Evolutionary conservation across 2,797 vertebrate species (phyloP), one percentile per base, ranked within the genome.

Genomic region (Malurus splendens): DNA sequence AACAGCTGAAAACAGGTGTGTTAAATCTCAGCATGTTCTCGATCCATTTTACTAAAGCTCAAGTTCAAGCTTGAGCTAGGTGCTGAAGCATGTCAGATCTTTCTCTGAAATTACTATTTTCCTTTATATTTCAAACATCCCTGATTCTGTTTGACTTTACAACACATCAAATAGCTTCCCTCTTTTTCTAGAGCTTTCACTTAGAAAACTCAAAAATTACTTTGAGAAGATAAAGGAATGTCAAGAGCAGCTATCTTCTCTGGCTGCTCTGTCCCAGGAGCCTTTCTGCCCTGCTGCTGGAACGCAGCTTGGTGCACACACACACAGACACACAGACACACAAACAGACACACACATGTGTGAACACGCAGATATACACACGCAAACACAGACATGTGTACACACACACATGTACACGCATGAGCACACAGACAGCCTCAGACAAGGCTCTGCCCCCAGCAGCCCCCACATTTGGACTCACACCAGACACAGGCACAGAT

Each of bases 271-370:
- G 13, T 28, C 8, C 14, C 25, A 50, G 14, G 12, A 30, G 4
- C 18, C 0, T 1, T 74, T 28, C 6, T 48, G 10, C 12, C 1
- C 0, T 1, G 28, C 19, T 62, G 13, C 38, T 55, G 41, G 41
- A 38, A 6, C 6, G 4, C 19, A 62, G 19, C 3, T 24, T 70
- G 15, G 17, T 18, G 1, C 3, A 2, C 10, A 9, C 9, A 27
- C 5, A 10, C 38, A 45, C 3, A 41, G 10, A 39, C 4, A 2
- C 15, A 12, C 5, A 14, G 32, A 32, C 32, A 32, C 32, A 32
- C 32, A 32, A 32, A 32, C 30, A 32, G 8, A 32, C 11, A 39
- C 18, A 44, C 42, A 22, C 19, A 15, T 6, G 4, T 2, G 10
- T 47, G 33, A 47, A 57, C 41, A 36, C 12, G 41, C 3, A 66